These are phyloP conservation scores for Athetis lepigone DNA, from an alignment of 2,888 invertebrate species.

Conservation along the genomic window DNA sequence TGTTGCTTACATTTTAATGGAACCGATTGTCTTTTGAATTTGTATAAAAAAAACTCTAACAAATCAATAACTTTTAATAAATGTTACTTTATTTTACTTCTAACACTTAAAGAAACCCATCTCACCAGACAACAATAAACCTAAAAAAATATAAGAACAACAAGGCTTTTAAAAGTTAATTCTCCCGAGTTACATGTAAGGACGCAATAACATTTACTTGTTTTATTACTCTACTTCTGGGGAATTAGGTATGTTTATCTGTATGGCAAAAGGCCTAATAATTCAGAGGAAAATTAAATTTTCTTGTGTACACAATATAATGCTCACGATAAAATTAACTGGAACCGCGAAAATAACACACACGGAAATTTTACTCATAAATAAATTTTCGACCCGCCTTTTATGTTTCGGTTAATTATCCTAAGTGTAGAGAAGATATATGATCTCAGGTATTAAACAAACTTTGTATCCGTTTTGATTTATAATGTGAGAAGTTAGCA, in stretches of 20 bases:
- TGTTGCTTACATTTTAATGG: too few relatives aligned
- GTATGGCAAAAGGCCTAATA: conserved; percentile 26
- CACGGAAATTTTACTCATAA: conserved; percentile 54
- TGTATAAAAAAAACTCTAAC: too few relatives aligned
- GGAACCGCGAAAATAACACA: conserved; percentile 40
- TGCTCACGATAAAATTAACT: conserved; percentile 38
- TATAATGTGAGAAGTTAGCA: conserved; percentile 30
- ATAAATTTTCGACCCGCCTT: conserved; percentile 52
- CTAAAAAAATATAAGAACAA: conserved; percentile 21
- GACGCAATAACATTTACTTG: conserved; percentile 27
- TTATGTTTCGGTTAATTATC: conserved; percentile 54
- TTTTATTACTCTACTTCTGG: conserved; percentile 45
- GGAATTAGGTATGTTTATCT: conserved; percentile 43
- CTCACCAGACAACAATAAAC: conserved; percentile 40
- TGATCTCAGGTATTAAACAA: conserved; percentile 21
- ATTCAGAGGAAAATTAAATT: conserved; percentile 49
- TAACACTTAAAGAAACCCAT: conserved; percentile 6
- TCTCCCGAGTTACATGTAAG: conserved; percentile 21
- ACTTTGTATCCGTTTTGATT: conserved; percentile 39
- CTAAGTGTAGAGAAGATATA: conserved; percentile 41
- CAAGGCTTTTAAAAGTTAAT: conserved; percentile 32
- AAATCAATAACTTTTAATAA: neutral
- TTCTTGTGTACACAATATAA: conserved; percentile 44
- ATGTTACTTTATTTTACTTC: conserved; percentile 9
- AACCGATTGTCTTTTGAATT: neutral